phyloP scores from a whole-genome alignment of 2,113 vertebrate genomes.

The Probosciger aterrimus region DNA sequence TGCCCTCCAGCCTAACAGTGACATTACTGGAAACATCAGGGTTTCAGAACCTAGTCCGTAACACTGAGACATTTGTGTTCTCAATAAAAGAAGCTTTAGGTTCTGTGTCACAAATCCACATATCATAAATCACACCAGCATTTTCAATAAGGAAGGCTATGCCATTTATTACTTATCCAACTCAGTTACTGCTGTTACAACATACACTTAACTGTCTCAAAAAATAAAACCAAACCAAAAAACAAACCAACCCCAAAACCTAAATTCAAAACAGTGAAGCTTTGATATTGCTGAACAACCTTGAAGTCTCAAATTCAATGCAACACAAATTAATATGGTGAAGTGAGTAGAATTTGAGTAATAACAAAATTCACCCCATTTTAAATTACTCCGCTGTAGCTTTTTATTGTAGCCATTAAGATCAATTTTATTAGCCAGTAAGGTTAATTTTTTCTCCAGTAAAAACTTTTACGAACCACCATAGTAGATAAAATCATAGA shows the following conservation, averaged over 20 bases:
- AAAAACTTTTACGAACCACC: not conserved
- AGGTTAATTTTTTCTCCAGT: not conserved
- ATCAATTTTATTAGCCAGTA: not conserved
- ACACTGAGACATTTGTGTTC: not conserved
- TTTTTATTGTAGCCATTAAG: constrained; percentile 6
- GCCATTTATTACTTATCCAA: not conserved
- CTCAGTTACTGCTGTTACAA: not conserved
- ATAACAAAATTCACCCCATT: not conserved
- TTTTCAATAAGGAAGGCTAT: not conserved
- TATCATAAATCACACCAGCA: not conserved
- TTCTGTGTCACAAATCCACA: not conserved
- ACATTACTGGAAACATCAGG: not conserved
- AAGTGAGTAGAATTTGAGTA: not conserved
- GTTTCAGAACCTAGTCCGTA: not conserved
- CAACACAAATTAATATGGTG: not conserved
- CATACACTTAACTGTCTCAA: not conserved
- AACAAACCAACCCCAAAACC: not conserved
- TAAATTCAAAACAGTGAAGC: not conserved
- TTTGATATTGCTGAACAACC: not conserved
- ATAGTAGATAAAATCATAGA: not conserved
- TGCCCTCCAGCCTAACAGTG: not conserved
- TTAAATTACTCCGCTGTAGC: not conserved
- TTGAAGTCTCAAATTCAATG: not conserved
- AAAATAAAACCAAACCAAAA: not conserved
- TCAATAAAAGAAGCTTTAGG: not conserved